A percentile compares a stretch with the other conserved stretches of the same genome.
Evolutionary conservation across 2,888 invertebrate genomes (phyloP).

Genomic region (Macroteleia sp.): DNA sequence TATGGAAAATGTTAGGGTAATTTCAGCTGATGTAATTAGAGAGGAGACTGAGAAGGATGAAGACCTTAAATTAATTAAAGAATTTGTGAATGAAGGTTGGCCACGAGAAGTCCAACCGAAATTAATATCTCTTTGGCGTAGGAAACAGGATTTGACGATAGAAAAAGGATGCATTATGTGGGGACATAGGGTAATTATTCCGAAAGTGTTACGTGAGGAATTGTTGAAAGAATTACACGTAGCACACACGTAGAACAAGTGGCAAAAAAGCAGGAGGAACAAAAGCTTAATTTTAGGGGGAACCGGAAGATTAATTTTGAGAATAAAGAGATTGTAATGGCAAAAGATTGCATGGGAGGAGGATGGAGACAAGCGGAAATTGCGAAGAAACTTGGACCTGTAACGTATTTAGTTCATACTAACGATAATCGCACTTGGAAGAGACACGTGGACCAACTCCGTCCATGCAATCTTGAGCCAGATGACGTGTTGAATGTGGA

Average conservation of each 20-base stretch:
- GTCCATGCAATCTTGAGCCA: conserved; percentile 12
- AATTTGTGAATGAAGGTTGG: background rate
- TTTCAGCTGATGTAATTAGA: background rate
- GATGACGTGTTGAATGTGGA: too few relatives aligned
- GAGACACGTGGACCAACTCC: conserved; percentile 46
- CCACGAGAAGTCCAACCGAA: background rate
- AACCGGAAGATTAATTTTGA: conserved; percentile 30
- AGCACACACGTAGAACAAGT: conserved; percentile 64
- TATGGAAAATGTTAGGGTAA: background rate
- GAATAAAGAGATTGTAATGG: conserved; percentile 16
- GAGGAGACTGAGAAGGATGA: background rate
- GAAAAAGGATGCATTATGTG: conserved; percentile 8
- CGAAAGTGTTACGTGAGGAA: conserved; percentile 1
- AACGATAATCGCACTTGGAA: conserved; percentile 27
- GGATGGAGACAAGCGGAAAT: conserved; percentile 28
- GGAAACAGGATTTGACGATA: background rate
- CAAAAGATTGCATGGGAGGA: conserved; percentile 42
- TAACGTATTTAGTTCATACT: conserved; percentile 31
- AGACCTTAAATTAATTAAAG: background rate
- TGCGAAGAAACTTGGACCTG: conserved; percentile 20
- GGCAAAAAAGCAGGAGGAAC: conserved; percentile 1
- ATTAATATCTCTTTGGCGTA: background rate
- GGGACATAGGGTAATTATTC: conserved; percentile 33
- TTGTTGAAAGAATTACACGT: conserved; percentile 33
- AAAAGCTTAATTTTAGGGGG: conserved; percentile 29